Conservation (phyloP, 1,140 invertebrate species). For the Euura saliciscinereae region DNA sequence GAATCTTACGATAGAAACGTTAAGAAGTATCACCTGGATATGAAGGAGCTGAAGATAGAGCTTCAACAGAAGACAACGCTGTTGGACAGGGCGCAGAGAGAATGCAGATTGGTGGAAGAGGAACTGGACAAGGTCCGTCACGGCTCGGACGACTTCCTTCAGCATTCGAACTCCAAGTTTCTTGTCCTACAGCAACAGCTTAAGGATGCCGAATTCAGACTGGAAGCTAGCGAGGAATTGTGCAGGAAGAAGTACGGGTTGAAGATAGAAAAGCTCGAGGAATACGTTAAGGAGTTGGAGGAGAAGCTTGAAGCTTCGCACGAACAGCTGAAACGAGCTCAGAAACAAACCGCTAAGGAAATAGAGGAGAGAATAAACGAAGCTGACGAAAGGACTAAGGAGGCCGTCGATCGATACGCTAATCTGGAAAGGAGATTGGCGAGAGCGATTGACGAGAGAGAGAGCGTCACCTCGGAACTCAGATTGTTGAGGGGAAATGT, state of each 20-base stretch:
- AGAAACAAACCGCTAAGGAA: conserved; percentile 31
- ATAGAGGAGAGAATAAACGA: conserved; percentile 38
- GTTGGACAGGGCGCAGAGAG: conserved; percentile 51
- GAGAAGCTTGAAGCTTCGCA: conserved; percentile 34
- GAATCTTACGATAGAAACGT: conserved; percentile 40
- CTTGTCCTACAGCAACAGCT: conserved; percentile 59
- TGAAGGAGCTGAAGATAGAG: conserved; percentile 51
- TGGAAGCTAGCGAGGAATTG: conserved; percentile 40
- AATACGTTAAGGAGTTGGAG: conserved; percentile 41
- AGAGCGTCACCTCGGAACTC: conserved; percentile 42
- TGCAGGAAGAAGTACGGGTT: conserved; percentile 57
- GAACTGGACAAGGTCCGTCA: conserved; percentile 56
- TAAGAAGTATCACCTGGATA: conserved; percentile 47
- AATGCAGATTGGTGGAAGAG: conserved; percentile 59
- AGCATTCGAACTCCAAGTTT: conserved; percentile 53
- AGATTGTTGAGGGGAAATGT: conserved; percentile 42
- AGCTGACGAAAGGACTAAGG: conserved; percentile 41
- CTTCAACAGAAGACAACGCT: conserved; percentile 45
- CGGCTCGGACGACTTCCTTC: conserved; percentile 48
- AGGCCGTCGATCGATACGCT: conserved; percentile 42
- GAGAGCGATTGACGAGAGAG: conserved; percentile 41
- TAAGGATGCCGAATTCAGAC: conserved; percentile 50
- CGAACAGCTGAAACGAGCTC: conserved; percentile 37
- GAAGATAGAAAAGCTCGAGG: conserved; percentile 38
- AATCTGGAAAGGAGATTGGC: conserved; percentile 45